Conservation (phyloP, 2,797 vertebrate genomes). For the Rhadinocentrus ornatus region DNA sequence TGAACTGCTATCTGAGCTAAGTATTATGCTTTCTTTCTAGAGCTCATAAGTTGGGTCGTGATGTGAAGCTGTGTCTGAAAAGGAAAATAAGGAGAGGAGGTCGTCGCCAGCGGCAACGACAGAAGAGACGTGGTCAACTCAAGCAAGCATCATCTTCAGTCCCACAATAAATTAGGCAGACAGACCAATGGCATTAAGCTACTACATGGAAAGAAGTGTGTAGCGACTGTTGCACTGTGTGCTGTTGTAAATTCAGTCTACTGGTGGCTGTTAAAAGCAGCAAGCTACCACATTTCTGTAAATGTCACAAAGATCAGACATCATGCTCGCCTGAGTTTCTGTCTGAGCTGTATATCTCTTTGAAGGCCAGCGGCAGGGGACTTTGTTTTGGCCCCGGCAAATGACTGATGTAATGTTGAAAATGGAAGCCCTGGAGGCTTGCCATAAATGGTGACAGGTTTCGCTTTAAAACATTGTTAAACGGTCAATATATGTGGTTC, state of each 20-base stretch:
- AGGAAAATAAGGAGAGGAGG: slow-evolving; percentile 32
- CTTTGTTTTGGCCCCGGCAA: slow-evolving; percentile 17
- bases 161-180: slow-evolving; percentile 26
- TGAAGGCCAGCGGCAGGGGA: neutral
- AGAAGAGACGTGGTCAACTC: slow-evolving; percentile 43
- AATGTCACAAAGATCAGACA: slow-evolving; percentile 13
- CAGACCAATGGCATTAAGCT: slow-evolving; percentile 25
- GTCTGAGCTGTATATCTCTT: slow-evolving; percentile 23
- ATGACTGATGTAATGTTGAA: slow-evolving; percentile 29
- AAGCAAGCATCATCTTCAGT: slow-evolving; percentile 33
- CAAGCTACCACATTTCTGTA: neutral
- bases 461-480: slow-evolving; percentile 26
- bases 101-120: slow-evolving; percentile 15
- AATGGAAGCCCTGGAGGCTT: slow-evolving; percentile 67
- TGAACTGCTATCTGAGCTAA: neutral
- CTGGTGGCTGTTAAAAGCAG: neutral
- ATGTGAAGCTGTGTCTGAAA: slow-evolving; percentile 66
- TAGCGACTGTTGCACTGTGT: slow-evolving; percentile 1
- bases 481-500: slow-evolving; percentile 30
- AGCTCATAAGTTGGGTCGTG: slow-evolving; percentile 37
- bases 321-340: slow-evolving; percentile 4
- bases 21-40: slow-evolving; percentile 50
- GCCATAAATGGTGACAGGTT: slow-evolving; percentile 18
- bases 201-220: slow-evolving; percentile 14
- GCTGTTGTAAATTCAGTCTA: neutral